Base-by-base conservation (phyloP, 2,797 vertebrate genomes). In the Thripadectes ignobilis region DNA sequence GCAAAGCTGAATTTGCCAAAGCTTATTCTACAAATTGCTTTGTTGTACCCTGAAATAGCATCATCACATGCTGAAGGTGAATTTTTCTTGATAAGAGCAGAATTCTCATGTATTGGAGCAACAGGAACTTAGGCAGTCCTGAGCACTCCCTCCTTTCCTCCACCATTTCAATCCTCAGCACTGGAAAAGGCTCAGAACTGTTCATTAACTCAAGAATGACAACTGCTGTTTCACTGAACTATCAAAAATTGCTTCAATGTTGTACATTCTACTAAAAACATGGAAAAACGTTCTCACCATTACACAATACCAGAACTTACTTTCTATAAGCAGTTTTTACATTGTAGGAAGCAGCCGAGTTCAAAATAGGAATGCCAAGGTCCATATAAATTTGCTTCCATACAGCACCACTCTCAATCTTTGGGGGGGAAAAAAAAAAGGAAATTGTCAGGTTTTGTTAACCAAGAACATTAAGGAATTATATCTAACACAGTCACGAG, bases 341-440 rank as follows among this genome's bases (percentile, higher is more conserved):
- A 95, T 99, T 99, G 98, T 99, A 99, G 55, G 99, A 99, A n/a
- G 99, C 99, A 92, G 99, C 99, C 1, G 99, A 99, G 98, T 99
- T 99, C 95, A 99, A 98, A 95, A 99, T 98, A 14, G 99, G 99
- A 98, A 99, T 99, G 96, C 99, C 99, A 95, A 99, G 98, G 97
- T 99, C 99, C 98, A 99, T 99, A 98, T 99, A 99, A 98, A 99
- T 98, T 98, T 99, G 99, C 97, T 99, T 99, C 99, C 99, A 99
- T 94, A 99, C 98, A 34, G 99, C 99, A 61, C 99, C 99, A 65
- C 99, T 99, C 93, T 99, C 99, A 88, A 99, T 99, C 99, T 99
- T 89, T 12, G 11, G 7, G 18, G 21, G 1, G 0, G 0, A 8
- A 13, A 46, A 9, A 41, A 8, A 11, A 1, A 24, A n/a, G 6